A percentile compares a stretch with the other conserved stretches of the same genome.
Conservation (phyloP, 1,140 invertebrate genomes). For the Trachymyrmex cornetzi region DNA sequence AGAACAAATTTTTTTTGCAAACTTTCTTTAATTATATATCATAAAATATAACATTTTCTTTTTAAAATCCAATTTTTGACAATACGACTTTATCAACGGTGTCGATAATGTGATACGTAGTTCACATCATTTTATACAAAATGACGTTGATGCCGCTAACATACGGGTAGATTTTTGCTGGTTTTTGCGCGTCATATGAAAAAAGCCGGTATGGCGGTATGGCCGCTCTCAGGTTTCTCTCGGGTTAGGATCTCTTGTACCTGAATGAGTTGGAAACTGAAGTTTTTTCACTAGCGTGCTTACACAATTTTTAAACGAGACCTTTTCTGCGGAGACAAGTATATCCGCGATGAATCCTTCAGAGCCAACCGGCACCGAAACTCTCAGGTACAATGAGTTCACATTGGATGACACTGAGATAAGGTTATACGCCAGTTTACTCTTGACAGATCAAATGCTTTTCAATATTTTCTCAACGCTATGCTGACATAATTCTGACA, state of each 20-base stretch:
- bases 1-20: no score
- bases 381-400: conserved; percentile 75
- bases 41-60: no score
- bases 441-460: conserved; percentile 46
- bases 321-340: not conserved
- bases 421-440: conserved; percentile 42
- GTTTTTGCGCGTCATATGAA: no score
- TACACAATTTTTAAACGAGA: not conserved
- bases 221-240: no score
- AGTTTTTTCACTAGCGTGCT: not conserved
- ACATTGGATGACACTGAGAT: conserved; percentile 28
- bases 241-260: not conserved
- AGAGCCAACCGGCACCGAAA: conserved; percentile 76
- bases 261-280: not conserved
- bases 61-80: no score
- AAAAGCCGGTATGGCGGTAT: no score
- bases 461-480: not conserved
- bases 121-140: no score
- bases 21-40: no score
- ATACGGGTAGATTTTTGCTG: no score
- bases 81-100: no score
- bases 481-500: not conserved
- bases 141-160: no score
- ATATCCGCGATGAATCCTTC: conserved; percentile 76
- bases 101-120: no score